Percentiles rank a stretch among this genome's conserved stretches.
Evolutionary conservation across 2,113 vertebrate species (phyloP).

Genomic region (Pteruthius melanotis): DNA sequence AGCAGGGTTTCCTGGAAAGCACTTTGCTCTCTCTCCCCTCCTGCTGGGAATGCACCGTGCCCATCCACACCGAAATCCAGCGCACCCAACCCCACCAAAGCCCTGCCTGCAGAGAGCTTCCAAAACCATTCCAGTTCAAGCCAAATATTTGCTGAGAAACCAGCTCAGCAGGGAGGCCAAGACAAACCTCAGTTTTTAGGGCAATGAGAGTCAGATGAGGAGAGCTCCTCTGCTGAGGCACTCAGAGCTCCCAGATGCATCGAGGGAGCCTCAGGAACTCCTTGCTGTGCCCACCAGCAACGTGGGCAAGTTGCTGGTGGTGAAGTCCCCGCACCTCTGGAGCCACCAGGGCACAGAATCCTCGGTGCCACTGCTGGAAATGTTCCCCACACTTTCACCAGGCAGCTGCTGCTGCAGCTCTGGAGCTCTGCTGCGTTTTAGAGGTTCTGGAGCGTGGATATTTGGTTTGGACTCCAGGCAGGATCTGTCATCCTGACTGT

Average conservation of each 20-base stretch:
- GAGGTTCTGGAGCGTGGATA: neutral
- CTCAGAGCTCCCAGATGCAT: neutral
- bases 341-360: neutral
- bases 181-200: neutral
- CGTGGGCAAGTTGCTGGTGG: too few relatives aligned
- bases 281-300: too few relatives aligned
- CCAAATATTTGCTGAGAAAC: slow-evolving; percentile 24
- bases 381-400: accelerated
- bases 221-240: neutral
- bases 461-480: slow-evolving; percentile 7
- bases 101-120: neutral
- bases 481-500: neutral
- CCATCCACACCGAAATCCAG: neutral
- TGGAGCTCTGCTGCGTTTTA: neutral
- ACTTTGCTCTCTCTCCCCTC: neutral
- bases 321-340: neutral
- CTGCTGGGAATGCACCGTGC: neutral
- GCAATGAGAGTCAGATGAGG: slow-evolving; percentile 17
- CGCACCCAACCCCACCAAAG: neutral
- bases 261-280: neutral
- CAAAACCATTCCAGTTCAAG: neutral
- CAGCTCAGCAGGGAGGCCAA: neutral
- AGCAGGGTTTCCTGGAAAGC: neutral
- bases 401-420: neutral
- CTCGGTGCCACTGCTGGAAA: neutral